Conservation (phyloP, 2,113 vertebrate genomes). For the Lophura nycthemera region DNA sequence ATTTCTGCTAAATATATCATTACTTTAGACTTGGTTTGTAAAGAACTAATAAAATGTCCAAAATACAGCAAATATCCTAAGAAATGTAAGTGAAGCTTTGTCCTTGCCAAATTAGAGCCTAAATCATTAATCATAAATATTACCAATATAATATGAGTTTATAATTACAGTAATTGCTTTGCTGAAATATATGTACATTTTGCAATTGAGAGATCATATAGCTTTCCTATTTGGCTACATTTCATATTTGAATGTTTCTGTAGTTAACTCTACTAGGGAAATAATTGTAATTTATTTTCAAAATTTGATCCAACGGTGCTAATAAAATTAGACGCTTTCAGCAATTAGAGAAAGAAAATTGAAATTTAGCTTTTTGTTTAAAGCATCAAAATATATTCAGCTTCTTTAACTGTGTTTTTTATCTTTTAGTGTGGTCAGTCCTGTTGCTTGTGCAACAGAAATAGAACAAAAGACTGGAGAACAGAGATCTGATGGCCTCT, state of each 20-base stretch:
- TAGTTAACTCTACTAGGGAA: not conserved
- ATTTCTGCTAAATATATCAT: not conserved
- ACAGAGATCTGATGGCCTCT: not conserved
- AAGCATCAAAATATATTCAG: not conserved
- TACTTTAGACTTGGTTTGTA: not conserved
- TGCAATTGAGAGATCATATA: not conserved
- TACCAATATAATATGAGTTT: not conserved
- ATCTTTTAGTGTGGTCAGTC: not conserved
- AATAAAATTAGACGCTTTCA: not conserved
- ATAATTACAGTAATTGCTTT: not conserved
- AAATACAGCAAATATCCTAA: not conserved
- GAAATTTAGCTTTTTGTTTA: slow-evolving; percentile 2
- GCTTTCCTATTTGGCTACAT: not conserved
- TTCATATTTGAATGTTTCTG: not conserved
- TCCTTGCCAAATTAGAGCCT: not conserved
- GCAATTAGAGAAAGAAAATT: not conserved
- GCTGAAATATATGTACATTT: not conserved
- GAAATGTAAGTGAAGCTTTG: not conserved
- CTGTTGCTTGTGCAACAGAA: not conserved
- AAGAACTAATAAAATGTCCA: not conserved
- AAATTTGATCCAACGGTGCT: not conserved
- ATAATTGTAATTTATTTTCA: not conserved
- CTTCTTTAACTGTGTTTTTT: slow-evolving; percentile 5
- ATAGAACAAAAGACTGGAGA: not conserved
- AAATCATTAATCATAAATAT: not conserved